phyloP scores from a whole-genome alignment of 64 coral and sea anemone genomes.

The Acropora tenuis region DNA sequence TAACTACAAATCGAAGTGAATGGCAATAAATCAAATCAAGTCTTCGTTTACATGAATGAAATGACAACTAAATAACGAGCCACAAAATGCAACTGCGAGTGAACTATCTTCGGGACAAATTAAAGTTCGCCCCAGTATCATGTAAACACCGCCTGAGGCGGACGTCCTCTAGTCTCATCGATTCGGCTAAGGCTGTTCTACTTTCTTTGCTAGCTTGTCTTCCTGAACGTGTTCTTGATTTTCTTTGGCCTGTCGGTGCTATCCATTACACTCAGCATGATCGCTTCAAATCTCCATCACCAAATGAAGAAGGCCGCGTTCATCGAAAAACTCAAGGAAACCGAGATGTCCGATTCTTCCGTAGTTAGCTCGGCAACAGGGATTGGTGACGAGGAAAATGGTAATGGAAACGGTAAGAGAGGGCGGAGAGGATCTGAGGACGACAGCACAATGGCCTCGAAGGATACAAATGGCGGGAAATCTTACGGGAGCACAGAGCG shows the following conservation, averaged over 20 bases:
- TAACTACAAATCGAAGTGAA: too few species aligned
- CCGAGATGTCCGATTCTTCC: slow-evolving; percentile 75
- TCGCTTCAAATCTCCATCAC: slow-evolving; percentile 82
- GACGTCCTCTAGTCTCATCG: too few species aligned
- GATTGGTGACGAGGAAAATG: slow-evolving; percentile 61
- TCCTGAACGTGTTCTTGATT: slow-evolving; percentile 80
- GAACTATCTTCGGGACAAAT: too few species aligned
- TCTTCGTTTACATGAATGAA: too few species aligned
- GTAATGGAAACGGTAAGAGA: neutral
- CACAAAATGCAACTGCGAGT: too few species aligned
- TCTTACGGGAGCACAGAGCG: slow-evolving; percentile 71
- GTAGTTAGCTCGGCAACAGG: slow-evolving; percentile 34
- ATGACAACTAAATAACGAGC: too few species aligned
- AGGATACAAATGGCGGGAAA: slow-evolving; percentile 73
- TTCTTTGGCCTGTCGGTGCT: slow-evolving; percentile 74
- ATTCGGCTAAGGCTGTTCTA: neutral
- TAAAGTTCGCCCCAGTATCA: too few species aligned
- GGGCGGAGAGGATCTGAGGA: slow-evolving; percentile 33
- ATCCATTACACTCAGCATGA: slow-evolving; percentile 88
- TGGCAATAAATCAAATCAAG: too few species aligned
- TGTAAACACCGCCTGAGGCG: too few species aligned
- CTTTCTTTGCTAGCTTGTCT: slow-evolving; percentile 64
- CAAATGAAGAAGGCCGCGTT: slow-evolving; percentile 87
- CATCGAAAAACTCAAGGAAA: slow-evolving; percentile 64
- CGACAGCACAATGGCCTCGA: slow-evolving; percentile 23